Base-by-base conservation (phyloP, 1,140 invertebrate genomes). In the Helicoverpa zea region DNA sequence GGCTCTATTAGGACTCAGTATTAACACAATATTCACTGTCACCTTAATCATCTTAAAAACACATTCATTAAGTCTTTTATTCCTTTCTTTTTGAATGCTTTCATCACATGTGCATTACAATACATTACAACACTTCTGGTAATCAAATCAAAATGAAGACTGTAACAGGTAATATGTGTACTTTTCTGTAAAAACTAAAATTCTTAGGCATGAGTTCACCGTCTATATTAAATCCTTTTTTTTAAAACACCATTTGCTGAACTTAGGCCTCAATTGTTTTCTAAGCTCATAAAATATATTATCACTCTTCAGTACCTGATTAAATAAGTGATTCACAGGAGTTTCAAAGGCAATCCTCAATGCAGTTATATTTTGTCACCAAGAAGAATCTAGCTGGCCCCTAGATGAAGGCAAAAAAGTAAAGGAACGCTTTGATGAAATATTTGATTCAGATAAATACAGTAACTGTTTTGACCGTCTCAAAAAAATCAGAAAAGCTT, bases 351-450 rank as follows among this genome's bases (percentile, higher is more conserved):
- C 99, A 0, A 98, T 99, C 70, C 94, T 99, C 30, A 98, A 99
- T 88, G 98, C 99, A 95, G 99, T 99, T 0, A 98, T 99, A 86
- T 99, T 99, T 94, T 99, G 99, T 90, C 99, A 99, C 93, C 99
- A 99, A 96, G 99, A 99, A 94, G 99, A 99, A 81, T 98, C 98
- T 0, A 97, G 97, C 89, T 99, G 99, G 99, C 99, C 99, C 2
- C 95, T 99, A 51, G 98, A 98, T 93, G 98, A 99, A 95, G 98
- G 97, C 0, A 99, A 99, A 93, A 97, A 98, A 89, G 95, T 99
- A 0, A 99, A 99, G 92, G 97, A 98, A 73, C 98, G 97, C 85
- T 99, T 99, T 96, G 99, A 99, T 97, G 98, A 98, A 63, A 99
- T 99, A 80, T 99, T 99, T 96, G 98, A 99, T 86, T 98, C 99